Evolutionary conservation across 2,888 invertebrate genomes (phyloP).

Genomic region (Limulus polyphemus): DNA sequence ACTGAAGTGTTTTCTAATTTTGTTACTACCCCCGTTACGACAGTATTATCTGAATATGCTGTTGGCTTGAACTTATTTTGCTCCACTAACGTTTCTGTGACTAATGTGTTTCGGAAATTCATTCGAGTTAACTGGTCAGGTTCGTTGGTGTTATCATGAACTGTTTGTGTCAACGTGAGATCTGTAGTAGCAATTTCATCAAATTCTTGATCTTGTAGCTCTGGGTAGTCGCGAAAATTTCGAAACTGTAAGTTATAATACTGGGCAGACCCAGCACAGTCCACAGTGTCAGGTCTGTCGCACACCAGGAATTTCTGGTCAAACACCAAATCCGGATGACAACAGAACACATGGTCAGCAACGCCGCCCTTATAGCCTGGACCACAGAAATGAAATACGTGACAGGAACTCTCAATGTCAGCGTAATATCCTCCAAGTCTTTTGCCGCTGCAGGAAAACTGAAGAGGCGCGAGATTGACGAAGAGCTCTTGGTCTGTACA

Average conservation of each 20-base stretch:
- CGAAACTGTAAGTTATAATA: constrained; percentile 17
- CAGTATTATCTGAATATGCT: too few relatives aligned
- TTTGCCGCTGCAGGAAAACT: constrained; percentile 17
- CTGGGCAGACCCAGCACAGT: constrained; percentile 13
- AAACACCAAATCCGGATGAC: constrained; percentile 19
- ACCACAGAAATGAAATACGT: constrained; percentile 19
- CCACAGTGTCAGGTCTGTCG: constrained; percentile 18
- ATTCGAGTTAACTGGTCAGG: too few relatives aligned
- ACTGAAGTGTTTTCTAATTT: too few relatives aligned
- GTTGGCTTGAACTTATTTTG: too few relatives aligned
- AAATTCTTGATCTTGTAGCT: too few relatives aligned
- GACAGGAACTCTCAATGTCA: constrained; percentile 16
- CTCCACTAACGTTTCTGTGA: too few relatives aligned
- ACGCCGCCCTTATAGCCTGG: constrained; percentile 15
- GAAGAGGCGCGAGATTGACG: constrained; percentile 14
- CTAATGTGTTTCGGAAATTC: too few relatives aligned
- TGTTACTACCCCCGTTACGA: too few relatives aligned
- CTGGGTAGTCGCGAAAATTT: too few relatives aligned
- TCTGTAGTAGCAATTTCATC: too few relatives aligned
- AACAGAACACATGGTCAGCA: constrained; percentile 18
- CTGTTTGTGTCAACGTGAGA: too few relatives aligned
- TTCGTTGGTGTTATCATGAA: too few relatives aligned
- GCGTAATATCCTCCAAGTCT: constrained; percentile 19
- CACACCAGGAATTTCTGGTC: constrained; percentile 19
- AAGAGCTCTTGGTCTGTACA: constrained; percentile 20